Evolutionary conservation across 2,113 vertebrate species (phyloP), one percentile per base, ranked within the genome.

Genomic region (Trematocara marginatum): DNA sequence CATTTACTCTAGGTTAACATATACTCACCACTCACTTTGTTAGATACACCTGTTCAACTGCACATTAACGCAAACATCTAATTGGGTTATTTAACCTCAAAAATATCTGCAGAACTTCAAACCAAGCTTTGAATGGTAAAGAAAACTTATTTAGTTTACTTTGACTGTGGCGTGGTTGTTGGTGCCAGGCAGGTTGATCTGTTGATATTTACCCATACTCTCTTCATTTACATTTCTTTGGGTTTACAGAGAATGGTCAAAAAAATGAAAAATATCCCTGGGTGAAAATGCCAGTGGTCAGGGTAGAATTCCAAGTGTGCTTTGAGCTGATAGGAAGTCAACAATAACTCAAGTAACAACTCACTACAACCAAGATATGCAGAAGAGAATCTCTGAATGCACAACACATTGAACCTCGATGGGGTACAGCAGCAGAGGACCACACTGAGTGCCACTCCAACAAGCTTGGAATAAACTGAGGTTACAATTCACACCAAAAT

Each of bases 181-280:
- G 35, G 11, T 40, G 10, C 10, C 35, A 23, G 18, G 61, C 18
- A 11, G 61, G 35, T 20, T 42, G 11, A 69, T 42, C 4, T 69
- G 12, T 11, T 42, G 35, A 20, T 40, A 23, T 69, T 69, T 69
- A 23, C 35, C n/a, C 35, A 69, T 20, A 40, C n/a, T 42, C 20
- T 23, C 64, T 42, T 69, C 12, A 56, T 56, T 23, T 15, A 1
- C 12, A 56, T 8, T 56, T 23, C 38, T 69, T 59, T 42, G n/a
- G n/a, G 10, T 42, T 42, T 69, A 42, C 0, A 0, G 3, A 23
- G 6, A 64, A 38, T 64, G 34, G n/a, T 23, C 3, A 3, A 42
- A 42, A 23, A 69, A 42, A 42, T 0, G 2, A 40, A 40, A 69
- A 42, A 42, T 42, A 69, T 69, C 7, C 18, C n/a, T 69, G 35